Conservation (phyloP, 2,888 invertebrate species). For the Hoplodrina ambigua region DNA sequence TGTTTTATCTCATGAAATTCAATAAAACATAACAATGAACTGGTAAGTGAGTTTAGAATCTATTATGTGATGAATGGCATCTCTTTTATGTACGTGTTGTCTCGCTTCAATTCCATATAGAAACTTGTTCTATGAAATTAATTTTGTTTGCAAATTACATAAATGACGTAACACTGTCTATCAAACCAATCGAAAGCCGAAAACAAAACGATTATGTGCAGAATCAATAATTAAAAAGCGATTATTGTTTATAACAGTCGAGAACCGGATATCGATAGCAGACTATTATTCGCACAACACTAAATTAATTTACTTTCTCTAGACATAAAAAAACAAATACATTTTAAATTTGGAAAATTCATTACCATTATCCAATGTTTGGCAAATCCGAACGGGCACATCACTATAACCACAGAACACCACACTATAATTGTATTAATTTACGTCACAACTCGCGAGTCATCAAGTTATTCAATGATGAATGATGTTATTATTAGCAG, state of each 20-base stretch:
- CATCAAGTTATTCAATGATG: constrained; percentile 63
- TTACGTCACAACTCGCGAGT: constrained; percentile 53
- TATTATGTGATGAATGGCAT: constrained; percentile 7
- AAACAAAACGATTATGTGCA: constrained; percentile 49
- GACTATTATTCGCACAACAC: constrained; percentile 43
- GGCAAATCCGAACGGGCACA: constrained; percentile 57
- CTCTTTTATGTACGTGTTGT: constrained; percentile 18
- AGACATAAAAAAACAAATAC: constrained; percentile 19
- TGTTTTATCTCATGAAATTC: constrained; percentile 11
- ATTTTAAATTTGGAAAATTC: constrained; percentile 17
- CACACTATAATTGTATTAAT: constrained; percentile 57
- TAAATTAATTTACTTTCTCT: constrained; percentile 53
- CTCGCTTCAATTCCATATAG: constrained; percentile 32
- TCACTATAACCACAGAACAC: constrained; percentile 61
- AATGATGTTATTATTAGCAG: constrained; percentile 74
- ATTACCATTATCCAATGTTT: constrained; percentile 48
- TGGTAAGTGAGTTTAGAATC: constrained; percentile 20
- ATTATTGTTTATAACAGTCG: constrained; percentile 41
- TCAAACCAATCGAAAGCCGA: constrained; percentile 39
- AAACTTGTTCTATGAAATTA: constrained; percentile 41
- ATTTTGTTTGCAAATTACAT: constrained; percentile 30
- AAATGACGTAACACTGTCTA: constrained; percentile 38
- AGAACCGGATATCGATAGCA: constrained; percentile 46
- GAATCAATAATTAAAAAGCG: constrained; percentile 58
- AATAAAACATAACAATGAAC: constrained; percentile 31